Base-by-base conservation (phyloP, 2,888 invertebrate species). In the Archips xylosteana region DNA sequence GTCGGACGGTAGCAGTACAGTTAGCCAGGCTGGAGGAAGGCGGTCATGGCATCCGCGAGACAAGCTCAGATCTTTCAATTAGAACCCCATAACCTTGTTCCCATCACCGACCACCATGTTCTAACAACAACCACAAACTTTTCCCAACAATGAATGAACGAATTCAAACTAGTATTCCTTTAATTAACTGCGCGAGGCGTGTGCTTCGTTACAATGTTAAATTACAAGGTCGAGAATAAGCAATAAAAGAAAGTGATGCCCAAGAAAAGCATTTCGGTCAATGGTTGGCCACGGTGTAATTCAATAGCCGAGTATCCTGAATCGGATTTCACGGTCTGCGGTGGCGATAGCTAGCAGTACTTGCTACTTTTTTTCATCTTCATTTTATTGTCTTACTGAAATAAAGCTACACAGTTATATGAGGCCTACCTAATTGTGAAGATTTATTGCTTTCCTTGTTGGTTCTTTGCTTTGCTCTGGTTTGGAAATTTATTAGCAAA, bases 1-100 rank as follows among this genome's bases (percentile, higher is more conserved):
- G 85, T 85, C 85, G 84, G 87, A 88, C 90, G 87, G 89, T 89
- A 88, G 89, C 87, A 82, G 83, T 91, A 92, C 92, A 90, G 92
- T 92, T 92, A 92, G 79, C 80, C 84, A 83, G 80, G 80, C 84
- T 85, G 85, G 82, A 88, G 86, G 85, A 85, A 88, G 85, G 85
- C 87, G 84, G 88, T 88, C 90, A 88, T 87, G 85, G 85, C 85
- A 88, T 85, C 85, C 85, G 86, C 83, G 76, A 81, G 83, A 81
- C 83, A 84, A 83, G 81, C 83, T 85, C 81, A 85, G 87, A 88
- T 90, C 88, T 91, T 90, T 90, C 90, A 91, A 92, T 91, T 91
- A 90, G 85, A 87, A 84, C 83, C 86, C 85, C 86, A 87, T 87
- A 88, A 87, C 88, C 87, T 86, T 87, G 89, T 90, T 90, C 87